Base-by-base conservation (phyloP, 2,888 invertebrate genomes). In the Drosophila robusta region DNA sequence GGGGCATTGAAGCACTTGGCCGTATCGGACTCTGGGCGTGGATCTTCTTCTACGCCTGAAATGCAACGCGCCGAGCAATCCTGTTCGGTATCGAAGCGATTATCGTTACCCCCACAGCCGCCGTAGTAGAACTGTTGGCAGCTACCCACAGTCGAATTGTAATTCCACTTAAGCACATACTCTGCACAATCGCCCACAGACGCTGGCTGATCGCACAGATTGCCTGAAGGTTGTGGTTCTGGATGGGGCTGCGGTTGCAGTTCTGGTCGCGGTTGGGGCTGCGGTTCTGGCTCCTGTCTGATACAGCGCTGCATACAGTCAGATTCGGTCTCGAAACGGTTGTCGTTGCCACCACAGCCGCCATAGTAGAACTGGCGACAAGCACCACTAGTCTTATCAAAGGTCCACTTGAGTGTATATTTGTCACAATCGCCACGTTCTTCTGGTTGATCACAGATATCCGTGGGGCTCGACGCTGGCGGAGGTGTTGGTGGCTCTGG, bases 261-360 rank as follows among this genome's bases (percentile, higher is more conserved):
- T 12, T 55, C 44, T 6, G 50, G 46, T 0, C 44, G 42, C 1
- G 70, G 50, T 12, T 39, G 44, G 8, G 39, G 67, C 8, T 47
- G 54, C 4, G 45, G 55, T 11, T 54, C 18, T 0, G 92, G 90
- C 0, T 92, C 90, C 14, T 45, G 93, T 11, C 89, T 92, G 66
- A 93, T 93, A 90, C 97, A 97, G 46, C 94, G 93, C 57, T 92
- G 92, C 66, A 93, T 91, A 83, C 97, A 98, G 47, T 94, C 95
- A 39, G 93, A 91, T 90, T 95, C 93, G 0, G 94, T 93, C 3
- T 91, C 91, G 93, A 98, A 98, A 92, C 97, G 96, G 92, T 98
- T 98, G 0, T 93, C 94, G 90, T 99, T 99, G 41, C 98, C 98
- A 16, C 95, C 96, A 90, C 98, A 98, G 49, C 98, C 98, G 46